Evolutionary conservation across 2,888 invertebrate genomes (phyloP), one percentile per base, ranked within the genome.

Genomic region (Trichogramma evanescens): DNA sequence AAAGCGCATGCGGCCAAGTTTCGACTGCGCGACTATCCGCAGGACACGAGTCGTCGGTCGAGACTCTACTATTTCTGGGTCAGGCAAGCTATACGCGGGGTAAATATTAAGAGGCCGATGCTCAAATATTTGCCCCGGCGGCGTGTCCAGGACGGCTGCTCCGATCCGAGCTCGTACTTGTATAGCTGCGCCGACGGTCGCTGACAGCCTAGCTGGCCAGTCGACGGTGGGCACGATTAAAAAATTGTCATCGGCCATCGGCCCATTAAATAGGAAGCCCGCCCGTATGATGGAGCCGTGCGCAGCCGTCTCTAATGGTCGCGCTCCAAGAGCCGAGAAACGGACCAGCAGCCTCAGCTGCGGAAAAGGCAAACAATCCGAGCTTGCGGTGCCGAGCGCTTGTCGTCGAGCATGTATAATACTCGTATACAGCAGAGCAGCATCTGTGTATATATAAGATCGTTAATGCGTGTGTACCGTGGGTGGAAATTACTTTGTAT

Each of bases 111-210:
- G 54, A 60, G 62, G 63, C 75, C 75, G 76, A 75, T 76, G 70
- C 66, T 72, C 74, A 76, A 75, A 76, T 76, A 76, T 76, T 76
- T 76, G 72, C 73, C 69, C 69, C 72, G 69, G 72, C 71, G 72
- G 72, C 72, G 70, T 66, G 66, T 66, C 68, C 66, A 70, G 6
- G 8, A 13, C 43, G 6, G n/a, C n/a, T 10, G 44, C 41, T 5
- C 42, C 9, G 26, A 26, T 26, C 26, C 26, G 26, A 26, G 26
- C 26, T 26, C 26, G 26, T 26, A 26, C 26, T 26, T 2, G 26
- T 26, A 26, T 26, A 26, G 26, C 26, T 26, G 26, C 26, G 26
- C 26, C 13, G 13, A 13, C 13, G 13, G 13, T 1, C 49, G 8
- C 39, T 26, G 45, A 45, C 50, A 6, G 9, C 45, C 39, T 38